Percentiles rank a stretch among this genome's conserved stretches.
Evolutionary conservation across 1,140 invertebrate genomes (phyloP).

Genomic region (Triops cancriformis): DNA sequence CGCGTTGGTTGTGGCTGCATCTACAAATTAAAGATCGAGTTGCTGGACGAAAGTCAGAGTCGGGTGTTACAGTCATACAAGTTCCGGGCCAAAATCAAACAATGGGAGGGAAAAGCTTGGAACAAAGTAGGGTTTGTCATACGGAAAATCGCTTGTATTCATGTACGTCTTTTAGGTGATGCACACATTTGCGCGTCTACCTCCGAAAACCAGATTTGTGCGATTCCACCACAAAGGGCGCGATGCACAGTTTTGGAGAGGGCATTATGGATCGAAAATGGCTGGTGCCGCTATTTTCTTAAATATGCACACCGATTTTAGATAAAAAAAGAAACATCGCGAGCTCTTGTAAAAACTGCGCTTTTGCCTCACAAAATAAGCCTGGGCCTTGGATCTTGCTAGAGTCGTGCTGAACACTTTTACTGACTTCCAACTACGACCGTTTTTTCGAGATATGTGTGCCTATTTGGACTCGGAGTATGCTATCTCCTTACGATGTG

Average conservation of each 20-base stretch:
- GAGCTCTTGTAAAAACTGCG: no score
- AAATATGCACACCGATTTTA: no score
- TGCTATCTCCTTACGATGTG: no score
- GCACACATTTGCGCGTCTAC: constrained; percentile 35
- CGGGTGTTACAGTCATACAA: constrained; percentile 24
- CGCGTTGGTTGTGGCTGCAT: constrained; percentile 33
- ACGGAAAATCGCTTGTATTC: not conserved
- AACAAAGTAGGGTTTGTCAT: constrained; percentile 26
- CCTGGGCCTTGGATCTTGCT: no score
- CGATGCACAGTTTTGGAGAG: constrained; percentile 53
- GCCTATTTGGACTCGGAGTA: no score
- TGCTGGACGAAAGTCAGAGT: constrained; percentile 26
- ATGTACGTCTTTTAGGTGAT: constrained; percentile 30
- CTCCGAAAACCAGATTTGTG: constrained; percentile 35
- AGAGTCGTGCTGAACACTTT: no score
- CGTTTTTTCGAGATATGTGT: no score
- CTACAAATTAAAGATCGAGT: constrained; percentile 29
- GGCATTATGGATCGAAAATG: constrained; percentile 61
- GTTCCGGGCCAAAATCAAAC: constrained; percentile 25
- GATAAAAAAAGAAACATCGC: no score
- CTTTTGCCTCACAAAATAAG: no score
- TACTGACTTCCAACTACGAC: no score
- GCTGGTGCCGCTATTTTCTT: constrained; percentile 45
- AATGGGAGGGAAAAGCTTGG: constrained; percentile 32
- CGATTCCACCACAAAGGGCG: constrained; percentile 43